A percentile compares a stretch with the other conserved stretches of the same genome.
Evolutionary conservation across 2,113 vertebrate species (phyloP).

Genomic region (Podarcis muralis): DNA sequence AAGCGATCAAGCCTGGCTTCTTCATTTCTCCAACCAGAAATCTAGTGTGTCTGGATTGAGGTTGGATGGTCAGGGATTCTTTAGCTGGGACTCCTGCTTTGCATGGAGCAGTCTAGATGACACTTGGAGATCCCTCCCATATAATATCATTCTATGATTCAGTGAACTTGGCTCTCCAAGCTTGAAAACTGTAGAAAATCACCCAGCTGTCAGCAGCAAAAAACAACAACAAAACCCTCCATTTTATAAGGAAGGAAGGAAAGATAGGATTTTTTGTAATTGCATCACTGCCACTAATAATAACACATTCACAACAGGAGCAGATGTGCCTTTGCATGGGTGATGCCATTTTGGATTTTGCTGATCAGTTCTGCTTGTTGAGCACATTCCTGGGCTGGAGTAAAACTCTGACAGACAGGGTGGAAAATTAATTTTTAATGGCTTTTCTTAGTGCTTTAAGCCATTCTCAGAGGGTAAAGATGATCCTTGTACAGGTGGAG

Average conservation of each 20-base stretch:
- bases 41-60: no score
- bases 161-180: slow-evolving; percentile 10
- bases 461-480: slow-evolving; percentile 61
- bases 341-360: slow-evolving; percentile 50
- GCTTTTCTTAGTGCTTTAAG: slow-evolving; percentile 67
- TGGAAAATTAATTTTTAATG: slow-evolving; percentile 76
- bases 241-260: background rate
- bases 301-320: background rate
- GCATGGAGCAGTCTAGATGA: no score
- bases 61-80: no score
- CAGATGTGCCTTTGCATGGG: rapidly evolving
- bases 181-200: slow-evolving; percentile 30
- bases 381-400: slow-evolving; percentile 43
- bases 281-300: background rate
- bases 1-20: no score
- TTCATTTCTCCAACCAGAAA: no score
- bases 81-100: no score
- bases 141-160: no score
- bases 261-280: slow-evolving; percentile 20
- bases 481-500: slow-evolving; percentile 56
- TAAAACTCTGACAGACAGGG: slow-evolving; percentile 64
- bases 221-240: background rate
- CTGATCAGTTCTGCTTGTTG: slow-evolving; percentile 73
- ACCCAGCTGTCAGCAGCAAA: slow-evolving; percentile 29
- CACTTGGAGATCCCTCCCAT: no score